Evolutionary conservation across 1,140 invertebrate genomes (phyloP).

Genomic region (Drosophila ficusphila): DNA sequence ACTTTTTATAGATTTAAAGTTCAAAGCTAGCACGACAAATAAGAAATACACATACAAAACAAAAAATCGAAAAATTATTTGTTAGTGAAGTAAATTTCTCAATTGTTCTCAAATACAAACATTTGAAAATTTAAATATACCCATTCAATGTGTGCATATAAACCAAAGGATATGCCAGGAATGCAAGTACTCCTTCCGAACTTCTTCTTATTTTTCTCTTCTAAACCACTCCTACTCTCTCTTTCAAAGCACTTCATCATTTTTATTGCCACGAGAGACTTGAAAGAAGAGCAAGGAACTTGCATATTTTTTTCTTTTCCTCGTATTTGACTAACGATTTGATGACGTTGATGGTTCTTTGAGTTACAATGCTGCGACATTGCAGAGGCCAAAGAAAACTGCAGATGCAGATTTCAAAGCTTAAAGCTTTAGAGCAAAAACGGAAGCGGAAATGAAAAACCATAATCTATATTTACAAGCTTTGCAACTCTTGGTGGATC

Average conservation of each 20-base stretch:
- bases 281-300: constrained; percentile 38
- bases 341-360: constrained; percentile 73
- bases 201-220: not conserved
- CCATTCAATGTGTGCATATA: not conserved
- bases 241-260: constrained; percentile 71
- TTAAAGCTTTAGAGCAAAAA: constrained; percentile 18
- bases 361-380: constrained; percentile 48
- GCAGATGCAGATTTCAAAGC: constrained; percentile 20
- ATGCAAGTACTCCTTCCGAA: constrained; percentile 27
- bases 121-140: not conserved
- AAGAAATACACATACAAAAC: too few relatives aligned
- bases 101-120: too few relatives aligned
- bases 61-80: too few relatives aligned
- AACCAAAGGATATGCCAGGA: constrained; percentile 37
- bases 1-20: not conserved
- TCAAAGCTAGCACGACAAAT: not conserved
- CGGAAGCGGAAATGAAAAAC: constrained; percentile 68
- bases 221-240: constrained; percentile 33
- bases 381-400: constrained; percentile 31
- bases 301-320: constrained; percentile 31
- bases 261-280: constrained; percentile 68
- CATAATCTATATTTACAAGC: constrained; percentile 68
- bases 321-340: constrained; percentile 77
- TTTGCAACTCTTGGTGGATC: constrained; percentile 31
- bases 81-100: too few relatives aligned